Conservation (phyloP, 2,797 vertebrate genomes). For the Distichodus sexfasciatus region DNA sequence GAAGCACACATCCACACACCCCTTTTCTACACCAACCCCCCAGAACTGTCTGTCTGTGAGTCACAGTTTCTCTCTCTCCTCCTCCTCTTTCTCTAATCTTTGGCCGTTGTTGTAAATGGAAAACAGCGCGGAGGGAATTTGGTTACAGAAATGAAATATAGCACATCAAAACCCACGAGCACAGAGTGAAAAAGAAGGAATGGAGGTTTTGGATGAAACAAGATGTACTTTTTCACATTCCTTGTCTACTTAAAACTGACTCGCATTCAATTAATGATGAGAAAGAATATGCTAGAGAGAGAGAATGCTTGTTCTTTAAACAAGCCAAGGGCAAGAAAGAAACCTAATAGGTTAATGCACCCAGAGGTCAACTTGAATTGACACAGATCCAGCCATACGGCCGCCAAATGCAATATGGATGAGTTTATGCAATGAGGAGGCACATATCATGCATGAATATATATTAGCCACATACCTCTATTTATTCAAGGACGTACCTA, state of each 20-base stretch:
- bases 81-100: neutral
- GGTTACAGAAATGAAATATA: slow-evolving; percentile 5
- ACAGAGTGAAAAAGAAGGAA: neutral
- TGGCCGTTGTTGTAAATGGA: neutral
- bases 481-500: slow-evolving; percentile 15
- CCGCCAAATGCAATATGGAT: slow-evolving; percentile 6
- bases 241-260: neutral
- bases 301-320: neutral
- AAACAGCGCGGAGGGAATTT: neutral
- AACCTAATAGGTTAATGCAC: slow-evolving; percentile 14
- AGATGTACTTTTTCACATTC: neutral
- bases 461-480: neutral
- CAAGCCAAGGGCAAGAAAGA: slow-evolving; percentile 22
- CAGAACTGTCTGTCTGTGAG: neutral
- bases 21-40: too few species aligned
- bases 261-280: slow-evolving; percentile 12
- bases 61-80: neutral
- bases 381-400: slow-evolving; percentile 15
- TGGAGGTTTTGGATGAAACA: neutral
- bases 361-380: slow-evolving; percentile 20
- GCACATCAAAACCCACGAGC: slow-evolving; percentile 17
- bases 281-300: neutral
- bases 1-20: neutral
- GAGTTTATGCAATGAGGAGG: neutral
- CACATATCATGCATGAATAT: slow-evolving; percentile 5